Evolutionary conservation across 2,797 vertebrate species (phyloP).

Genomic region (Danio aesculapii): DNA sequence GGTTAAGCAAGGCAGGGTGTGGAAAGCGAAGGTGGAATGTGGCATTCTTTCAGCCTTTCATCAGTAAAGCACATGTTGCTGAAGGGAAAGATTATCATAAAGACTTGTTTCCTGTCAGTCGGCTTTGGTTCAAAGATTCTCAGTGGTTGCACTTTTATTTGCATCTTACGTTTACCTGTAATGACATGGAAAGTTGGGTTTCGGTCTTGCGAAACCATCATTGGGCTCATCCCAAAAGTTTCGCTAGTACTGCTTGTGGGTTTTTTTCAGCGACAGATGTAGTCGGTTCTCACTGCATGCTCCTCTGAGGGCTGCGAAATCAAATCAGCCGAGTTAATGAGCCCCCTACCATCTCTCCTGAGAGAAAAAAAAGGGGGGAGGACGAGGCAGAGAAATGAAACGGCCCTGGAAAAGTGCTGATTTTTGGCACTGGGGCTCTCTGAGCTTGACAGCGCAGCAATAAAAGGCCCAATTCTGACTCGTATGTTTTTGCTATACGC

Average conservation of each 20-base stretch:
- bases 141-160: background rate
- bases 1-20: slow-evolving; percentile 30
- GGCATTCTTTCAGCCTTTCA: background rate
- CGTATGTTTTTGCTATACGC: slow-evolving; percentile 62
- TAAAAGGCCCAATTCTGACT: slow-evolving; percentile 66
- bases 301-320: slow-evolving; percentile 28
- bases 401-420: slow-evolving; percentile 69
- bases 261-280: slow-evolving; percentile 18
- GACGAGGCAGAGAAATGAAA: slow-evolving; percentile 53
- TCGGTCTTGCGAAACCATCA: background rate
- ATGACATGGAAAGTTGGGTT: slow-evolving; percentile 12
- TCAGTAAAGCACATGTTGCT: slow-evolving; percentile 21
- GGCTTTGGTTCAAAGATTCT: slow-evolving; percentile 23
- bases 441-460: slow-evolving; percentile 60
- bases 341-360: slow-evolving; percentile 24
- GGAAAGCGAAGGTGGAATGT: slow-evolving; percentile 19
- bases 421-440: slow-evolving; percentile 49
- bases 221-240: background rate
- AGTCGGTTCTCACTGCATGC: background rate
- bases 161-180: slow-evolving; percentile 15
- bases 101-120: slow-evolving; percentile 38
- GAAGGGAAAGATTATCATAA: slow-evolving; percentile 19
- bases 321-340: slow-evolving; percentile 49
- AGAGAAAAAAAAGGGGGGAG: slow-evolving; percentile 31
- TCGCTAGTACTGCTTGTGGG: background rate